Evolutionary conservation across 2,888 invertebrate genomes (phyloP).

Genomic region (Pterostichus niger): DNA sequence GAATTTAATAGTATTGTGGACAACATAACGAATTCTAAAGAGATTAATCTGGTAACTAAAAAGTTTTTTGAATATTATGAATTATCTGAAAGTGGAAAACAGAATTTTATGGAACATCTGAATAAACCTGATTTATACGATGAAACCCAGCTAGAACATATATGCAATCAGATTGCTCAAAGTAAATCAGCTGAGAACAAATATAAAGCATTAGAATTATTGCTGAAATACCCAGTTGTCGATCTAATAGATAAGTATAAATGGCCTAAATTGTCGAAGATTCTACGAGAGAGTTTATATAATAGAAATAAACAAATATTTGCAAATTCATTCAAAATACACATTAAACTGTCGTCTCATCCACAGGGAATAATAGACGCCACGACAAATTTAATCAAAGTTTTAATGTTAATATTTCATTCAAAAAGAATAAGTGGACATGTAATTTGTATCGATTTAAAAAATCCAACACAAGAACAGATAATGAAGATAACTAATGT

Average conservation of each 20-base stretch:
- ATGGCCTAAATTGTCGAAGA: slow-evolving; percentile 68
- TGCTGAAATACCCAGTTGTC: slow-evolving; percentile 54
- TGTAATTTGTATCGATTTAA: slow-evolving; percentile 50
- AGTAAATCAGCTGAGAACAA: slow-evolving; percentile 20
- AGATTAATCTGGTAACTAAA: slow-evolving; percentile 42
- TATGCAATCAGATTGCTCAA: slow-evolving; percentile 1
- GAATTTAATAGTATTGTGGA: slow-evolving; percentile 54
- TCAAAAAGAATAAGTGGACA: slow-evolving; percentile 21
- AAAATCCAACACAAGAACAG: slow-evolving; percentile 56
- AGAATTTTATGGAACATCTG: slow-evolving; percentile 37
- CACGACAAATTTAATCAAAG: slow-evolving; percentile 69
- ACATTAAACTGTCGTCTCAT: slow-evolving; percentile 69
- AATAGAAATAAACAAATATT: slow-evolving; percentile 68
- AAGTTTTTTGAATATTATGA: slow-evolving; percentile 38
- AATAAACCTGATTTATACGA: slow-evolving; percentile 55
- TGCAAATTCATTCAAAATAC: slow-evolving; percentile 68
- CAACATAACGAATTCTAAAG: slow-evolving; percentile 55
- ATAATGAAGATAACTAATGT: slow-evolving; percentile 66
- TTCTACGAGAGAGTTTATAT: slow-evolving; percentile 69
- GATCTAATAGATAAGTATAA: slow-evolving; percentile 57
- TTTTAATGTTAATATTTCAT: slow-evolving; percentile 58
- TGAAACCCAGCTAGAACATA: slow-evolving; percentile 40
- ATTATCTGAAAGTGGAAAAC: slow-evolving; percentile 8
- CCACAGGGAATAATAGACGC: slow-evolving; percentile 68
- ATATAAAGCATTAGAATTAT: slow-evolving; percentile 10